Evolutionary conservation across 92 coral and sea anemone genomes (phyloP).

Genomic region (Porites rus): DNA sequence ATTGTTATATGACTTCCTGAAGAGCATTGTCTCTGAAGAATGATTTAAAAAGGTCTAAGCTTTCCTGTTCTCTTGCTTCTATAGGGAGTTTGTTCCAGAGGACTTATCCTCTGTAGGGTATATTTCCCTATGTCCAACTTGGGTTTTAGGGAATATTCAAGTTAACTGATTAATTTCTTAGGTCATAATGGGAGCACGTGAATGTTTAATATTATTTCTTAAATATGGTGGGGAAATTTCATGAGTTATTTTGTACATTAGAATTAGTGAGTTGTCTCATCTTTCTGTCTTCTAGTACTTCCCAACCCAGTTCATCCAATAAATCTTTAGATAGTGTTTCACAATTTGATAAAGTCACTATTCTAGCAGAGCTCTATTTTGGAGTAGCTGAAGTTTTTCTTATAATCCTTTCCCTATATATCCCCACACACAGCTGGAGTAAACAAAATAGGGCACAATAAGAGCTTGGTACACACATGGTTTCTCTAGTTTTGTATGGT

Average conservation of each 20-base stretch:
- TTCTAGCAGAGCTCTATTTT: conserved; percentile 13
- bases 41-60: neutral
- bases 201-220: neutral
- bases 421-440: conserved; percentile 7
- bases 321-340: neutral
- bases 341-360: neutral
- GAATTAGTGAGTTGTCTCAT: neutral
- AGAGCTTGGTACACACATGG: neutral
- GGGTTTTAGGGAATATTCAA: neutral
- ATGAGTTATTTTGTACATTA: neutral
- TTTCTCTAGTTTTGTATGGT: neutral
- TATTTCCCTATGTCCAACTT: neutral
- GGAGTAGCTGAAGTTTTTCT: conserved; percentile 13
- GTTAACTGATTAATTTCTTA: neutral
- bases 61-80: neutral
- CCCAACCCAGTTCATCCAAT: conserved; percentile 9
- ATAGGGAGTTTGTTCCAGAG: neutral
- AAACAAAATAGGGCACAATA: conserved; percentile 1
- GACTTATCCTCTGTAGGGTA: neutral
- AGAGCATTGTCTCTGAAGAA: neutral
- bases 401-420: conserved; percentile 4
- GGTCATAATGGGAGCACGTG: neutral
- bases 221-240: neutral
- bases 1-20: too few species aligned
- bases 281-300: neutral